Evolutionary conservation across 2,888 invertebrate species (phyloP), one percentile per base, ranked within the genome.

Genomic region (Acholoe squamosa): DNA sequence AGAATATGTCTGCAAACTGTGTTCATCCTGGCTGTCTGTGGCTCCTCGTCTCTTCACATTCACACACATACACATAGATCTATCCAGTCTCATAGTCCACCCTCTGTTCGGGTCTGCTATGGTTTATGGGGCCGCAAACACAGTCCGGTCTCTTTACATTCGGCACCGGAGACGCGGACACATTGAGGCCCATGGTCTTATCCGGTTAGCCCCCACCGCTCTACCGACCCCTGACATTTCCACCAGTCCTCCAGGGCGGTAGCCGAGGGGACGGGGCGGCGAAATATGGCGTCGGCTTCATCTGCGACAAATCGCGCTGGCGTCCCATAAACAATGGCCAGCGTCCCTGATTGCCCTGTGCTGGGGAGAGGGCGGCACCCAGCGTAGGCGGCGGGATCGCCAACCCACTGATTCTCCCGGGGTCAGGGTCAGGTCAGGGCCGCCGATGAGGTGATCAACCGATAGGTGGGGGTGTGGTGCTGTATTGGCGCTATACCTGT

Each of bases 241-340:
- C 61, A 19, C 61, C 61, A 1, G 61, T n/a, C 61, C 61, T 19
- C 61, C 61, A 61, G 61, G 43, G 43, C 43, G 43, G 5, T 43
- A 10, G 43, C 43, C 43, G 43, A 43, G 43, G 43, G 61, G 25
- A n/a, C 25, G 31, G 71, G 71, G 71, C 25, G 28, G 28, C 71
- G 71, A 71, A 71, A 71, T 71, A 71, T 71, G 71, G 71, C 71
- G 71, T 25, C 14, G 28, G 71, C 31, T 28, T 71, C 28, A 71
- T 71, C 71, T 71, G 14, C 31, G 71, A 71, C 71, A 71, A 71
- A 71, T 71, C 71, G 71, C 61, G 25, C 71, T 28, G 71, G 71
- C 71, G 28, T 71, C 71, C 31, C 71, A 71, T 71, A 71, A 71
- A 71, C 71, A 71, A 28, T 71, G 31, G 61, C 61, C 61, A 1